phyloP scores from a whole-genome alignment of 2,113 vertebrate species.

The Cololabis saira region DNA sequence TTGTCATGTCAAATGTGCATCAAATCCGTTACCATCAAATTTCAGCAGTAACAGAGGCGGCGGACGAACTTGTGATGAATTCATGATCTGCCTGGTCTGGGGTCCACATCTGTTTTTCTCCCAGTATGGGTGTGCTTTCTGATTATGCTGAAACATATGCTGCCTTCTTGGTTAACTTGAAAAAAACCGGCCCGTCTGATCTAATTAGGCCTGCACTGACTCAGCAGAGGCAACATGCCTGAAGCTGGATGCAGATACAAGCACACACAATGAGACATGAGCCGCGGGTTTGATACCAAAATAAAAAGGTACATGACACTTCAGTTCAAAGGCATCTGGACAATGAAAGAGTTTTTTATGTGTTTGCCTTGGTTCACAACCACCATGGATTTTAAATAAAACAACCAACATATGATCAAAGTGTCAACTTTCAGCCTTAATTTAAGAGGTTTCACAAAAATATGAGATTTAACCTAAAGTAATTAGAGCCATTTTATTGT shows the following conservation, averaged over 20 bases:
- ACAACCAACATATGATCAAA: too few relatives aligned
- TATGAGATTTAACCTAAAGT: too few relatives aligned
- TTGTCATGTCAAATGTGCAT: conserved; percentile 31
- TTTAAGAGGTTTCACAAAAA: too few relatives aligned
- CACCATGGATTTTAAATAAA: too few relatives aligned
- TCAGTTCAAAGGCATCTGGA: too few relatives aligned
- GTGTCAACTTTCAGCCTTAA: too few relatives aligned
- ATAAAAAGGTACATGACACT: too few relatives aligned
- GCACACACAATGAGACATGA: background rate
- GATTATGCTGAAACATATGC: conserved; percentile 11
- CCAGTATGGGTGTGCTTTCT: background rate
- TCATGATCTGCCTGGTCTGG: conserved; percentile 7
- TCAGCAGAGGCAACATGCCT: conserved; percentile 38
- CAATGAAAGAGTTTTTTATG: too few relatives aligned
- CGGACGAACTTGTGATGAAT: conserved; percentile 16
- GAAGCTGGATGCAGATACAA: background rate
- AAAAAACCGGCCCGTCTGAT: conserved; percentile 33
- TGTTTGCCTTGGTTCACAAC: too few relatives aligned
- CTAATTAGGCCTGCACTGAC: conserved; percentile 51
- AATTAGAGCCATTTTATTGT: too few relatives aligned
- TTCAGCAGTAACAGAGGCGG: conserved; percentile 17
- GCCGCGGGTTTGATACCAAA: background rate
- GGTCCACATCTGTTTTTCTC: conserved; percentile 9
- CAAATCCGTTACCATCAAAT: too few relatives aligned
- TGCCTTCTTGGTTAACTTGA: conserved; percentile 33